Base-by-base conservation (phyloP, 1,140 invertebrate genomes). In the Drosophila fuyamai region DNA sequence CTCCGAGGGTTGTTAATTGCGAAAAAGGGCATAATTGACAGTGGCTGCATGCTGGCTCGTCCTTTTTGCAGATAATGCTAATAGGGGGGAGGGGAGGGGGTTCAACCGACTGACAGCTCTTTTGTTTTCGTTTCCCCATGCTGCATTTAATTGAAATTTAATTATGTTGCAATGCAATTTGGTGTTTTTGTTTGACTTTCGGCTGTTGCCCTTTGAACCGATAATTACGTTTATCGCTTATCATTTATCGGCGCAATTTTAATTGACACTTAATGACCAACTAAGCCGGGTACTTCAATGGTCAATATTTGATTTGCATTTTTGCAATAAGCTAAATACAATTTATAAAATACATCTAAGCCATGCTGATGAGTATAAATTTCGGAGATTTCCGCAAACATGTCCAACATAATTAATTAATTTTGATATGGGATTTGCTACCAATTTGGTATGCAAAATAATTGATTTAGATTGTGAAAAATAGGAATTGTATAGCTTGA, bases 121-220 rank as follows among this genome's bases (percentile, higher is more conserved):
- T 77, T 70, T 77, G 75, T 46, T 70, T 78, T 50, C 57, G 44
- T 44, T 55, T 60, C 14, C 36, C 13, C 7, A 1, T 35, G 53
- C 44, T 72, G 41, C 32, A 57, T 88, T 86, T 86, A 86, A 86
- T 86, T 86, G 82, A 86, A 82, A 72, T 86, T 86, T 88, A 86
- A 86, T 86, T 88, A 82, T 78, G 78, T 58, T 71, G 43, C 57
- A 59, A 53, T 48, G 59, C 44, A 56, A 63, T 54, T 74, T 40
- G 32, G 9, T 43, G 53, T 71, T 71, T 71, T 71, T 50, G 65
- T 71, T 71, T 71, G 51, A 71, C 50, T 71, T 58, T 71, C 65
- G 67, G 53, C 68, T 50, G 2, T 14, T 59, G 55, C 58, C 55
- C 56, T 70, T 58, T 65, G 68, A 72, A 81, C 70, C 41, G 61